Evolutionary conservation across 2,888 invertebrate species (phyloP), one percentile per base, ranked within the genome.

Genomic region (Coecobrya sp.): DNA sequence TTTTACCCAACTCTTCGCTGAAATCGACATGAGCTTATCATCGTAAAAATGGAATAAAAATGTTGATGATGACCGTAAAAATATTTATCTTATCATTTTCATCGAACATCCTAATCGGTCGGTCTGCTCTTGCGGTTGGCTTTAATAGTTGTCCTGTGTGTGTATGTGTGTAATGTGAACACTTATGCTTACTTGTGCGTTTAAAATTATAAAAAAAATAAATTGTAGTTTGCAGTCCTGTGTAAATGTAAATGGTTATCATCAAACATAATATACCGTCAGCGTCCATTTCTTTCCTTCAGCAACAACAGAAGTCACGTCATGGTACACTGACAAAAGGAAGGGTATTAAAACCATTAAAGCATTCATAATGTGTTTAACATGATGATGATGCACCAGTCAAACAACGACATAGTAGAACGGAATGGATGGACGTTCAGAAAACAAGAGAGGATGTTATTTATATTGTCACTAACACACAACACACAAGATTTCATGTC

Each of bases 301-400:
- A 55, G 52, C 7, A 13, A 73, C 30, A 70, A 36, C 4, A 8
- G 30, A 70, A 27, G 7, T 8, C 5, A 16, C 42, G 73, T 73
- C 73, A 73, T 19, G 73, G 73, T 73, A 73, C 22, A 65, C 42
- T 45, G 73, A 73, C 45, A 36, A 73, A 73, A 73, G 73, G n/a
- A 73, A 73, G 73, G 42, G 73, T 73, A 73, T 81, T 81, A 55
- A 55, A 55, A 8, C 81, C 25, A 81, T 55, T 79, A 22, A 79
- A 79, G 45, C 76, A 11, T 49, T 73, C 25, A 19, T 49, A 52
- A 52, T 52, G 49, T 52, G 42, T 45, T 73, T 73, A 19, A 73
- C 73, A 45, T 73, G 73, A 73, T 68, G 13, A 45, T 73, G 73
- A 73, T 68, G 13, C 68, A 36, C 73, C 22, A 73, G 73, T 73